Percentiles rank a stretch among this genome's conserved stretches.
Evolutionary conservation across 1,140 invertebrate genomes (phyloP).

Genomic region (Drosophila mojavensis): DNA sequence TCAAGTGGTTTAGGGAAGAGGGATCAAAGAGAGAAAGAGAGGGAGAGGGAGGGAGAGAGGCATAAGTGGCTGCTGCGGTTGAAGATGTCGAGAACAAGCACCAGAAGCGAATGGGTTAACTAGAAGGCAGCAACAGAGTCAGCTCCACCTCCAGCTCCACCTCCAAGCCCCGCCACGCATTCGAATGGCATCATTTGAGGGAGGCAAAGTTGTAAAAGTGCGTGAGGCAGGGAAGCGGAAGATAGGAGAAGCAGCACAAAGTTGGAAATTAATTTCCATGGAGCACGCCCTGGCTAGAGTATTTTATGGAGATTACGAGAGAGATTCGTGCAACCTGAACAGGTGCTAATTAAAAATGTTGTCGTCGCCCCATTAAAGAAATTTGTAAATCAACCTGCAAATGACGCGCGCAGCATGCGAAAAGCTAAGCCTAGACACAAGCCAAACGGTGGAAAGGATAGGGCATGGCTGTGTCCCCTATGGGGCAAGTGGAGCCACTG

Average conservation of each 20-base stretch:
- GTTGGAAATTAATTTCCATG: constrained; percentile 68
- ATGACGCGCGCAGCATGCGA: constrained; percentile 50
- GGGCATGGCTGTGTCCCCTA: constrained; percentile 9
- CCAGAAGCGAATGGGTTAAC: constrained; percentile 29
- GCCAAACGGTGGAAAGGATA: background rate
- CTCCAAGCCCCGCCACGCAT: constrained; percentile 41
- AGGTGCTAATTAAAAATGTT: constrained; percentile 82
- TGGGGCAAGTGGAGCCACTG: constrained; percentile 7
- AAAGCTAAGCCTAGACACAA: constrained; percentile 28
- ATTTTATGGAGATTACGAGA: constrained; percentile 68
- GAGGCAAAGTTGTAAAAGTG: constrained; percentile 46
- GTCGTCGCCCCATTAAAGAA: constrained; percentile 74
- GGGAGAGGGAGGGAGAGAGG: background rate
- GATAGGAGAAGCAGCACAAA: constrained; percentile 20
- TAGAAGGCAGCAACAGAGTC: background rate
- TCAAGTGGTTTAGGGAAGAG: background rate
- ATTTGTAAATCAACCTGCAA: constrained; percentile 75
- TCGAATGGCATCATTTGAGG: constrained; percentile 51
- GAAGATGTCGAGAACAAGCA: constrained; percentile 23
- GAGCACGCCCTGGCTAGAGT: constrained; percentile 10
- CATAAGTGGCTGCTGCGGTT: constrained; percentile 45
- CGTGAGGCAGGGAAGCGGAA: constrained; percentile 32
- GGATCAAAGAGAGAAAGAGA: background rate
- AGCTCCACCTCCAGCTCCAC: background rate
- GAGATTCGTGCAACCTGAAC: constrained; percentile 37